These are phyloP conservation scores for Salticus scenicus DNA, from an alignment of 2,888 invertebrate genomes.

Conservation along the genomic window DNA sequence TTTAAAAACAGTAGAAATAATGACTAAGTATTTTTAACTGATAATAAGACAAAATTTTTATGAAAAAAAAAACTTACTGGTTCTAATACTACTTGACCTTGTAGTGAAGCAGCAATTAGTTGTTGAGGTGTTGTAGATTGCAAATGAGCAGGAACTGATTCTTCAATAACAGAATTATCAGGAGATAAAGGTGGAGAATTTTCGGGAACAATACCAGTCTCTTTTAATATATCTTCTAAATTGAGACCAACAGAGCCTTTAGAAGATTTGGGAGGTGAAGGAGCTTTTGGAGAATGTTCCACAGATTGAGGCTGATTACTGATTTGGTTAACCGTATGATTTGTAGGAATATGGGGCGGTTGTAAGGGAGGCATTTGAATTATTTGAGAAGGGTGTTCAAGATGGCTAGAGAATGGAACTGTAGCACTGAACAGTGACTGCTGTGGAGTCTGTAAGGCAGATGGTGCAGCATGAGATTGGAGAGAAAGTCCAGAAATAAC, in stretches of 20 bases:
- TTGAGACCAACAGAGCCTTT: conserved; percentile 69
- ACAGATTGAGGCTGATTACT: conserved; percentile 38
- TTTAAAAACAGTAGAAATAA: background rate
- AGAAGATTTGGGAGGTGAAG: conserved; percentile 57
- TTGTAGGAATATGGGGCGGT: conserved; percentile 42
- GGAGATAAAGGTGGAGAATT: conserved; percentile 62
- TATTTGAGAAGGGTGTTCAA: conserved; percentile 67
- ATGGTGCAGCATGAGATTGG: conserved; percentile 57
- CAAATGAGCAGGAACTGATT: conserved; percentile 26
- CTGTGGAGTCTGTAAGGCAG: conserved; percentile 66
- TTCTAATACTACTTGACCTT: conserved; percentile 54
- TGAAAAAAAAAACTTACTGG: conserved; percentile 33
- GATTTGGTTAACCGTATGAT: conserved; percentile 32
- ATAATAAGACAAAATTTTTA: background rate
- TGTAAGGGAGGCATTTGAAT: conserved; percentile 52
- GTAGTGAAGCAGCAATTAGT: conserved; percentile 41
- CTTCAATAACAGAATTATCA: conserved; percentile 41
- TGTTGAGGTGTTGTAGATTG: conserved; percentile 28
- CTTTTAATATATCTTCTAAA: conserved; percentile 72
- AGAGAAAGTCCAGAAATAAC: conserved; percentile 64
- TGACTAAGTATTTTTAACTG: background rate
- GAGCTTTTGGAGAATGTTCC: conserved; percentile 48
- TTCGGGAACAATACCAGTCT: conserved; percentile 72
- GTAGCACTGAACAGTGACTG: conserved; percentile 57
- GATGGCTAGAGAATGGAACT: conserved; percentile 65